A percentile compares a stretch with the other conserved stretches of the same genome.
Evolutionary conservation across 2,888 invertebrate species (phyloP).

Genomic region (Bursaphelenchus okinawaensis): DNA sequence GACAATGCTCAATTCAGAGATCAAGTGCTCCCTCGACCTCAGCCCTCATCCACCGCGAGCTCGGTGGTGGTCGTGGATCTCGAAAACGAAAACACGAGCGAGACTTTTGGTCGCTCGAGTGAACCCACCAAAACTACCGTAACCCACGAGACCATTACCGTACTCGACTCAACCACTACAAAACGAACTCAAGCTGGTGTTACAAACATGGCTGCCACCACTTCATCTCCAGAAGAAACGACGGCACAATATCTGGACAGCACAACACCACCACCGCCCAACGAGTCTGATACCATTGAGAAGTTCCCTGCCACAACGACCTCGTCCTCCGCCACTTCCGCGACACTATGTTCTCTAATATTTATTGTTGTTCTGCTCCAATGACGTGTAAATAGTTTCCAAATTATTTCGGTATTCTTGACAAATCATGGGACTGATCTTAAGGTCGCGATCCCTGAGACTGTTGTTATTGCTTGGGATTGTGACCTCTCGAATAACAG

Average conservation of each 20-base stretch:
- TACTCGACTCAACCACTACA: background rate
- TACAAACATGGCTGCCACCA: no score
- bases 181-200: background rate
- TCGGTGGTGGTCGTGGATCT: background rate
- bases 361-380: background rate
- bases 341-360: background rate
- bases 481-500: background rate
- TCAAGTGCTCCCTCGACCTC: conserved; percentile 10
- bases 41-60: background rate
- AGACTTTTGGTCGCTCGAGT: background rate
- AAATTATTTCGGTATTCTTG: background rate
- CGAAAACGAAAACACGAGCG: background rate
- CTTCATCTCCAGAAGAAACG: no score
- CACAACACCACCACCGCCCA: background rate
- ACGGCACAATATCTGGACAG: no score
- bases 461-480: background rate
- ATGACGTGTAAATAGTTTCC: background rate
- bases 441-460: background rate
- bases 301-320: background rate
- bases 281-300: background rate
- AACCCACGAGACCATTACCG: conserved; percentile 1
- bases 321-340: background rate
- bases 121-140: background rate
- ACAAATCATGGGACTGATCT: background rate
- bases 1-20: background rate